A percentile compares a stretch with the other conserved stretches of the same genome.
These are phyloP conservation scores for Grantiella picta DNA, from an alignment of 2,113 vertebrate species.

Conservation along the genomic window DNA sequence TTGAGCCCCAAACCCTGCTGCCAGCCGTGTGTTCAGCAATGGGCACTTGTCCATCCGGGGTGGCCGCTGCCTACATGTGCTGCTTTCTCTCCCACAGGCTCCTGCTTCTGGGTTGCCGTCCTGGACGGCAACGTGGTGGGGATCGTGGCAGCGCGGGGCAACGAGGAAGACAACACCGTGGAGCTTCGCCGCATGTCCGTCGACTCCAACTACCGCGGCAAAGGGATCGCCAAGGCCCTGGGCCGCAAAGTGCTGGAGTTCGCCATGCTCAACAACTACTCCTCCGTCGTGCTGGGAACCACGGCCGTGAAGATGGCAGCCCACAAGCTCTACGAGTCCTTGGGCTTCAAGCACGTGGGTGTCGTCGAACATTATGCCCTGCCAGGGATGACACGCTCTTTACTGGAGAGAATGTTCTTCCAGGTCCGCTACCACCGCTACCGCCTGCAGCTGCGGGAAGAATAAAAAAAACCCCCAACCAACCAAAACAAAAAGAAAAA, in stretches of 20 bases:
- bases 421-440: constrained; percentile 98
- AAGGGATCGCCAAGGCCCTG: constrained; percentile 95
- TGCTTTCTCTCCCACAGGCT: constrained; percentile 76
- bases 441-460: constrained; percentile 96
- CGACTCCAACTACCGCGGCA: constrained; percentile 93
- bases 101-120: constrained; percentile 97
- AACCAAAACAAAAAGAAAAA: neutral
- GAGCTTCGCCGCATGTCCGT: constrained; percentile 98
- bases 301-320: constrained; percentile 97
- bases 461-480: constrained; percentile 77
- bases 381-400: constrained; percentile 92
- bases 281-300: constrained; percentile 91
- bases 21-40: fast-evolving
- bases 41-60: fast-evolving
- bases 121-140: constrained; percentile 93
- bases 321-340: constrained; percentile 97
- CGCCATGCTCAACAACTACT: constrained; percentile 91
- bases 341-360: constrained; percentile 92
- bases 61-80: neutral
- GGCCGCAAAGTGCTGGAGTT: constrained; percentile 96
- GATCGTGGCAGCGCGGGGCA: constrained; percentile 90
- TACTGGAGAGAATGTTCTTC: constrained; percentile 95
- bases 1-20: neutral
- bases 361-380: constrained; percentile 87
- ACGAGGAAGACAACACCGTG: constrained; percentile 90